Conservation (phyloP, 1,140 invertebrate genomes). For the Coptotermes formosanus region DNA sequence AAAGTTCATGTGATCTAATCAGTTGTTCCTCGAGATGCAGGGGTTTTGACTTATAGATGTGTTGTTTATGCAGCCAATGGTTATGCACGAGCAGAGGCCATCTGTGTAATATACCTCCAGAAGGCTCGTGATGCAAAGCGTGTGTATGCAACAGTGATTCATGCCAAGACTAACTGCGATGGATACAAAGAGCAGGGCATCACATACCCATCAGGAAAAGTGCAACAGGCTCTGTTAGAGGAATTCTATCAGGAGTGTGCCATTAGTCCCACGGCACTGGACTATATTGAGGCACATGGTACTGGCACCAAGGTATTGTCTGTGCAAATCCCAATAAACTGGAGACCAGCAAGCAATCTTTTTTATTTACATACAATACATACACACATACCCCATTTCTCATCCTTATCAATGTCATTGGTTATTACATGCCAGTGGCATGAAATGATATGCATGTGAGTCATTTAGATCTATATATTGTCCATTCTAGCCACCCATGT, state of each 20-base stretch:
- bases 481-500: too few species aligned
- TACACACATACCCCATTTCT: too few species aligned
- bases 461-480: too few species aligned
- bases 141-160: conserved; percentile 60
- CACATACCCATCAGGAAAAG: conserved; percentile 82
- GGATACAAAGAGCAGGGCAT: conserved; percentile 88
- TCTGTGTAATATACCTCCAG: conserved; percentile 78
- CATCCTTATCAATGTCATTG: too few species aligned
- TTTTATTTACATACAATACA: too few species aligned
- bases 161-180: conserved; percentile 79
- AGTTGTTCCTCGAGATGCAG: too few species aligned
- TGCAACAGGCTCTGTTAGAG: conserved; percentile 74
- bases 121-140: conserved; percentile 67
- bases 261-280: conserved; percentile 74
- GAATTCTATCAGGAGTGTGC: conserved; percentile 84
- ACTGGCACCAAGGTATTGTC: conserved; percentile 84
- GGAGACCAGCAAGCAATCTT: too few species aligned
- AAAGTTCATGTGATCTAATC: too few species aligned
- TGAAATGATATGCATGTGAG: too few species aligned
- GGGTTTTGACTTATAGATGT: too few species aligned
- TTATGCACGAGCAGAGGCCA: conserved; percentile 89
- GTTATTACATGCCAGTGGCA: too few species aligned
- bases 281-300: conserved; percentile 95
- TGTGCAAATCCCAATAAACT: background rate
- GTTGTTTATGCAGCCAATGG: conserved; percentile 64